Base-by-base conservation (phyloP, 2,113 vertebrate genomes). In the Colinus virginianus region DNA sequence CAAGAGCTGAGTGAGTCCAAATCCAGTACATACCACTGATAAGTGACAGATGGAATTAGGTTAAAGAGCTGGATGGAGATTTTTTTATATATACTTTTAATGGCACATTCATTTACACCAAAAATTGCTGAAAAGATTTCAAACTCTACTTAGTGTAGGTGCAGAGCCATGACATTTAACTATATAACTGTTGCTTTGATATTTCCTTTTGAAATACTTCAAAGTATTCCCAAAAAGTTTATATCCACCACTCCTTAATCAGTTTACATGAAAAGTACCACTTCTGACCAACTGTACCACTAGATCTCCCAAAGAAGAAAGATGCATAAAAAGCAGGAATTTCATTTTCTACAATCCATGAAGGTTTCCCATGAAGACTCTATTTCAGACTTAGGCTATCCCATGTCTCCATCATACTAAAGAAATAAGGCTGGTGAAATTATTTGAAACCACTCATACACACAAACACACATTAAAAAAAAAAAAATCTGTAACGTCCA, bases 291-390 rank as follows among this genome's bases (percentile, higher is more conserved):
- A 21, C 26, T 53, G 28, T 30, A 67, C 42, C 46, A 46, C 19
- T 42, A 66, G 25, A n/a, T 26, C 69, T 51, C 25, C n/a, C 25
- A n/a, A 74, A 51, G 7, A 40, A 40, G 11, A 40, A 40, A 40
- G 40, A 12, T 0, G 11, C 20, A 4, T 56, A 69, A 87, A 85
- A 56, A 0, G 0, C 1, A 0, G 36, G 2, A 58, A 42, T 78
- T 81, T 48, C 9, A 15, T 76, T 89, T 66, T 79, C 42, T 38
- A 48, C 17, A 40, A 75, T 20, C 8, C 30, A 15, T 11, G 4
- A 83, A 59, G 36, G 66, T 5, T 9, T 85, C 69, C 18, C n/a
- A 45, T 14, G 28, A 80, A 85, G 71, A 67, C 25, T 19, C 38
- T 11, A 26, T 14, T 5, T 77, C 1, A 1, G 42, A 85, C 18